A percentile compares a stretch with the other conserved stretches of the same genome.
Conservation (phyloP, 92 coral and sea anemone genomes). For the Zoanthus gigantus region DNA sequence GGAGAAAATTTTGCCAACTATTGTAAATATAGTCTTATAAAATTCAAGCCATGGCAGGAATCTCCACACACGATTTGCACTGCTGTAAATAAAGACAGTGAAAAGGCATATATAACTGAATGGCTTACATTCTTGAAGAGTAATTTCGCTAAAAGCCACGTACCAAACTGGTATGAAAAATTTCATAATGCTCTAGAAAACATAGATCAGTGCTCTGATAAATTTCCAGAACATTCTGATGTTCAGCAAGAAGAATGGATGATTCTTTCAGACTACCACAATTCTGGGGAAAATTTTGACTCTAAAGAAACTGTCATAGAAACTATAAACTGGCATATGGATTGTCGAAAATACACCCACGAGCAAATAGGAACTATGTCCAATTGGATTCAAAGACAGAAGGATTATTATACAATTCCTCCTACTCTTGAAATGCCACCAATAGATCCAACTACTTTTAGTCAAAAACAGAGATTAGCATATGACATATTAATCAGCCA, state of each 20-base stretch:
- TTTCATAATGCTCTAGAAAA: slow-evolving; percentile 25
- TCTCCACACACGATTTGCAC: background rate
- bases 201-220: slow-evolving; percentile 17
- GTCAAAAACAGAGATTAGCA: slow-evolving; percentile 24
- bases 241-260: slow-evolving; percentile 48
- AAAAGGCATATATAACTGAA: background rate
- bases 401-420: slow-evolving; percentile 9
- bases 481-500: slow-evolving; percentile 49
- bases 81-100: too few relatives aligned
- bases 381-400: slow-evolving; percentile 55
- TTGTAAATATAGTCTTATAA: background rate
- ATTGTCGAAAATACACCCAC: slow-evolving; percentile 42
- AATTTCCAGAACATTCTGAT: slow-evolving; percentile 33
- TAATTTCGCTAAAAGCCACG: background rate
- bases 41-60: background rate
- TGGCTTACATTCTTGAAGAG: background rate
- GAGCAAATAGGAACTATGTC: slow-evolving; percentile 67
- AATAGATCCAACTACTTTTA: slow-evolving; percentile 23
- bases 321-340: slow-evolving; percentile 46
- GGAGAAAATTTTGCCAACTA: slow-evolving; percentile 23
- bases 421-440: background rate
- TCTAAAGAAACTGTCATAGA: background rate
- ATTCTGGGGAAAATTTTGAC: slow-evolving; percentile 4
- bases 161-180: slow-evolving; percentile 5
- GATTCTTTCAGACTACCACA: slow-evolving; percentile 60